These are phyloP conservation scores for Drymodes brunneopygia DNA, from an alignment of 2,113 vertebrate species.

Conservation along the genomic window DNA sequence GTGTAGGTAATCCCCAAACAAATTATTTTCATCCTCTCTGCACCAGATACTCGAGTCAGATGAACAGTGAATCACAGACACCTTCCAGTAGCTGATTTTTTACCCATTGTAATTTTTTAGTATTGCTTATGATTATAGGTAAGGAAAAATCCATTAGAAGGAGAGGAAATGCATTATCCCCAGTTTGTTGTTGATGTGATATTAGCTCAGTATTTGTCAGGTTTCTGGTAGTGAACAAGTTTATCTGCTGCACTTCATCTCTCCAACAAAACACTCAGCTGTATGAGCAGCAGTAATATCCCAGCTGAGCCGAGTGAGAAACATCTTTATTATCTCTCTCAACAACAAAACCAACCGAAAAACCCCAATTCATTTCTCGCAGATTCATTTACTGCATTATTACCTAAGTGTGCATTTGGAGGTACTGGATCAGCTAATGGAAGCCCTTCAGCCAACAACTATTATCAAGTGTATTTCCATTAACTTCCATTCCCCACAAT, in stretches of 20 bases:
- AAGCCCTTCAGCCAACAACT: conserved; percentile 3
- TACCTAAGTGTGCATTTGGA: not conserved
- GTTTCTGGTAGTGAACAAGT: conserved; percentile 25
- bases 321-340: conserved; percentile 5
- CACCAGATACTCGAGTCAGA: not conserved
- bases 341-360: not conserved
- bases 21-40: conserved; percentile 1
- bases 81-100: accelerated
- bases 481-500: not conserved
- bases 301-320: not conserved
- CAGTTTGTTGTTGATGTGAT: conserved; percentile 1
- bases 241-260: not conserved
- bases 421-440: conserved; percentile 18
- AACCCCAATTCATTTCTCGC: not conserved
- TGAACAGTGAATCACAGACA: accelerated
- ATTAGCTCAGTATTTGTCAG: conserved; percentile 11
- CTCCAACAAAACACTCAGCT: conserved; percentile 1
- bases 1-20: not conserved
- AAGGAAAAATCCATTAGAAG: conserved; percentile 13
- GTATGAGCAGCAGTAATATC: not conserved
- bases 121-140: not conserved
- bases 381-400: not conserved
- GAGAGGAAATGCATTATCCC: conserved; percentile 10
- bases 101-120: not conserved
- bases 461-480: conserved; percentile 36